Evolutionary conservation across 53 echinoderm and acorn worm species (phyloP).

Genomic region (Patiria pectinifera): DNA sequence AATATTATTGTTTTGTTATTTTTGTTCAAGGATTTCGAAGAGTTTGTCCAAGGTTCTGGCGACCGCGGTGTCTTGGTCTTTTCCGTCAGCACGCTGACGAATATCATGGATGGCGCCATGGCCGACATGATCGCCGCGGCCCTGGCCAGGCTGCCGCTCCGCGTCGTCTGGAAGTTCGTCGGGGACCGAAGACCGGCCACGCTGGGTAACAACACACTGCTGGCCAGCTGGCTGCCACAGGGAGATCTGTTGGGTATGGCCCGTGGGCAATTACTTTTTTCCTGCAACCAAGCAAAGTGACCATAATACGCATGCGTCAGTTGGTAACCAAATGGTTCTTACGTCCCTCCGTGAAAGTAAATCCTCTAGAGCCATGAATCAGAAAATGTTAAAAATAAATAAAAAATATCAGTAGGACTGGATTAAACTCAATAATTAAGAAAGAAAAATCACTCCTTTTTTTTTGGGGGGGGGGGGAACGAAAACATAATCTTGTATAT

Average conservation of each 20-base stretch:
- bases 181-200: conserved; percentile 10
- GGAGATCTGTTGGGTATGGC: conserved; percentile 61
- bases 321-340: no score
- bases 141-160: conserved; percentile 59
- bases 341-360: no score
- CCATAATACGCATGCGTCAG: no score
- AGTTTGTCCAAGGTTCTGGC: conserved; percentile 59
- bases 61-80: conserved; percentile 59
- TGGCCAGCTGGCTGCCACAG: conserved; percentile 64
- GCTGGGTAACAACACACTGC: conserved; percentile 61
- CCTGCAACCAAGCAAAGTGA: no score
- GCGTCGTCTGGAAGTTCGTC: conserved; percentile 64
- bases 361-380: no score
- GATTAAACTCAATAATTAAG: no score
- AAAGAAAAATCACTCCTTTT: not conserved
- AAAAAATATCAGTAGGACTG: no score
- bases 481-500: no score
- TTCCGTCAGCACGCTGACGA: conserved; percentile 55
- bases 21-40: conserved; percentile 36
- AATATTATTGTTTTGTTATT: no score
- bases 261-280: not conserved
- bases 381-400: no score
- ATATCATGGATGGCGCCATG: conserved; percentile 13
- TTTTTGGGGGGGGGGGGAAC: no score
- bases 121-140: conserved; percentile 63